Evolutionary conservation across 2,113 vertebrate genomes (phyloP).

Genomic region (Channa argus): DNA sequence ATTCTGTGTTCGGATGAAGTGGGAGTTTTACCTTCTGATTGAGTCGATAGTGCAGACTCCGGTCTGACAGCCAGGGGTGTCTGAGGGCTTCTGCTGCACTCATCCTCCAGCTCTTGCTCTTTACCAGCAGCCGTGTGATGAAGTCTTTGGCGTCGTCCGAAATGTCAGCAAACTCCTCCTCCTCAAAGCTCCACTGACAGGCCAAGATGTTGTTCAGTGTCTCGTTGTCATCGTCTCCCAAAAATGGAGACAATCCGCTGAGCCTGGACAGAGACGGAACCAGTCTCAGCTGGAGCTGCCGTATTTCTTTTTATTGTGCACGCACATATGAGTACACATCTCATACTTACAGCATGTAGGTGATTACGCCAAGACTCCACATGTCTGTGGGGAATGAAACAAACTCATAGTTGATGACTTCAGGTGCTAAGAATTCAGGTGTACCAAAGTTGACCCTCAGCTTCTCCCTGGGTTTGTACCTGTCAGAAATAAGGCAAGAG

Average conservation of each 20-base stretch:
- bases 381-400: slow-evolving; percentile 98
- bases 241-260: slow-evolving; percentile 94
- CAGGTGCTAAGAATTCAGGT: slow-evolving; percentile 96
- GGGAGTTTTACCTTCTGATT: slow-evolving; percentile 81
- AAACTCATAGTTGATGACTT: slow-evolving; percentile 97
- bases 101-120: slow-evolving; percentile 98
- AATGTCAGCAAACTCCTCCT: slow-evolving; percentile 90
- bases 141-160: slow-evolving; percentile 96
- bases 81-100: slow-evolving; percentile 93
- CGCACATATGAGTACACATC: background rate
- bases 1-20: background rate
- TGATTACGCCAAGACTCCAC: slow-evolving; percentile 98
- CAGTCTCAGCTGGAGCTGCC: slow-evolving; percentile 2
- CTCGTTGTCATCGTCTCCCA: slow-evolving; percentile 95
- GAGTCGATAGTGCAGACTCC: slow-evolving; percentile 87
- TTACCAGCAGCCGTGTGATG: slow-evolving; percentile 93
- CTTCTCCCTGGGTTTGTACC: slow-evolving; percentile 97
- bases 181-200: slow-evolving; percentile 95
- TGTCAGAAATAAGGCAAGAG: slow-evolving; percentile 61
- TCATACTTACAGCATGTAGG: slow-evolving; percentile 95
- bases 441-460: slow-evolving; percentile 96
- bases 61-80: slow-evolving; percentile 94
- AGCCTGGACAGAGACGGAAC: slow-evolving; percentile 80
- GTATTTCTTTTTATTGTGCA: background rate
- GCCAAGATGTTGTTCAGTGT: slow-evolving; percentile 96